Evolutionary conservation across 2,113 vertebrate genomes (phyloP).

Genomic region (Danio rerio): DNA sequence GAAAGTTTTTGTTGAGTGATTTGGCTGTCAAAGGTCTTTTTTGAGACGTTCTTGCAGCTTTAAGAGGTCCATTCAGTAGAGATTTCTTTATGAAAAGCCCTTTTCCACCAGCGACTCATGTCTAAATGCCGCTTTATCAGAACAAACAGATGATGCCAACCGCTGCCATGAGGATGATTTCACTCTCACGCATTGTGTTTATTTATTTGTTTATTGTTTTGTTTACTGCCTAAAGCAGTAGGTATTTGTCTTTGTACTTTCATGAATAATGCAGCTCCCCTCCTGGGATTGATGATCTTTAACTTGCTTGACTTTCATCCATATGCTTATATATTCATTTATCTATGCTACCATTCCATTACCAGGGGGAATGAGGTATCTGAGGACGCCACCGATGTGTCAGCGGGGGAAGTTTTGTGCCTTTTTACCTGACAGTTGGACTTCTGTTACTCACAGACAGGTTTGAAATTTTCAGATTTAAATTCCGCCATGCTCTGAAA

Average conservation of each 20-base stretch:
- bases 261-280: constrained; percentile 54
- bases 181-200: constrained; percentile 15
- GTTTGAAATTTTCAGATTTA: constrained; percentile 42
- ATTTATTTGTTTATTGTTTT: constrained; percentile 53
- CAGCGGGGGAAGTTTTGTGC: constrained; percentile 50
- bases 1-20: neutral
- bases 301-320: constrained; percentile 29
- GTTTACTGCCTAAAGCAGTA: constrained; percentile 52
- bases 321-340: constrained; percentile 49
- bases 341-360: constrained; percentile 43
- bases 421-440: constrained; percentile 48
- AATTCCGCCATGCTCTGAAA: constrained; percentile 48
- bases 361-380: constrained; percentile 37
- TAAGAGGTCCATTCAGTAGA: neutral
- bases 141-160: constrained; percentile 40
- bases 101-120: neutral
- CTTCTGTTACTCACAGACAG: constrained; percentile 21
- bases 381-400: constrained; percentile 34
- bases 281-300: constrained; percentile 38
- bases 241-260: constrained; percentile 41
- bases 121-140: constrained; percentile 44
- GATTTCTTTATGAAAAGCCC: neutral
- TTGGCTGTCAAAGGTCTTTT: neutral
- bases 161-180: constrained; percentile 29
- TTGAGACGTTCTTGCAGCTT: constrained; percentile 4